A percentile compares a stretch with the other conserved stretches of the same genome.
Evolutionary conservation across 2,888 invertebrate genomes (phyloP).

Genomic region (Erebia aethiops): DNA sequence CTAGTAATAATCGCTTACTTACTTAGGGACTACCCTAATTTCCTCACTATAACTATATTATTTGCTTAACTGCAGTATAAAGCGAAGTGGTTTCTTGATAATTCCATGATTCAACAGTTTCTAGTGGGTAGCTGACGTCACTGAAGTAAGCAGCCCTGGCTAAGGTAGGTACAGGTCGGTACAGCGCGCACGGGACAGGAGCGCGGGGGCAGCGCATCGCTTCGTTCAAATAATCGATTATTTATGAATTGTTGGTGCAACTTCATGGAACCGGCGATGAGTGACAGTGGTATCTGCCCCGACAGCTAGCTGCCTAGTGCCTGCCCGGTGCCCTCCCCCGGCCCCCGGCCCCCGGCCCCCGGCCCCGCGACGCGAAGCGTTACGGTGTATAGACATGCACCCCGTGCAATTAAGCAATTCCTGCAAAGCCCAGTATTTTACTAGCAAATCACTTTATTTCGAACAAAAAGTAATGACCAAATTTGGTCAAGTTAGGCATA

Average conservation of each 20-base stretch:
- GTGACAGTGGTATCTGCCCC: not conserved
- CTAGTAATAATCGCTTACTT: too few relatives aligned
- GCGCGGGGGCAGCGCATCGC: not conserved
- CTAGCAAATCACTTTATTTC: not conserved
- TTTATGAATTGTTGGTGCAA: not conserved
- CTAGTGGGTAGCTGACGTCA: not conserved
- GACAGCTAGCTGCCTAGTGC: not conserved
- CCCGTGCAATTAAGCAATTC: not conserved
- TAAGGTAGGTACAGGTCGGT: not conserved
- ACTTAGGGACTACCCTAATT: too few relatives aligned
- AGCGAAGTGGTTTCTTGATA: not conserved
- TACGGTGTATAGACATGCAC: not conserved
- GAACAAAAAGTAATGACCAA: too few relatives aligned
- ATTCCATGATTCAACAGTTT: not conserved
- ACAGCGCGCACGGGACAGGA: not conserved
- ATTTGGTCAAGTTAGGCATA: too few relatives aligned
- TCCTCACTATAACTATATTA: not conserved
- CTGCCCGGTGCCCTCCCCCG: too few relatives aligned
- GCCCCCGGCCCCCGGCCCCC: too few relatives aligned
- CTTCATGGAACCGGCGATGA: not conserved
- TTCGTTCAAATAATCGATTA: not conserved
- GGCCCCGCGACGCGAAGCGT: not conserved
- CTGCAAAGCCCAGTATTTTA: not conserved
- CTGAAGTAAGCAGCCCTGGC: not conserved
- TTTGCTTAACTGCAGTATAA: not conserved